A percentile compares a stretch with the other conserved stretches of the same genome.
Evolutionary conservation across 1,140 invertebrate genomes (phyloP).

Genomic region (Caligus rogercresseyi): DNA sequence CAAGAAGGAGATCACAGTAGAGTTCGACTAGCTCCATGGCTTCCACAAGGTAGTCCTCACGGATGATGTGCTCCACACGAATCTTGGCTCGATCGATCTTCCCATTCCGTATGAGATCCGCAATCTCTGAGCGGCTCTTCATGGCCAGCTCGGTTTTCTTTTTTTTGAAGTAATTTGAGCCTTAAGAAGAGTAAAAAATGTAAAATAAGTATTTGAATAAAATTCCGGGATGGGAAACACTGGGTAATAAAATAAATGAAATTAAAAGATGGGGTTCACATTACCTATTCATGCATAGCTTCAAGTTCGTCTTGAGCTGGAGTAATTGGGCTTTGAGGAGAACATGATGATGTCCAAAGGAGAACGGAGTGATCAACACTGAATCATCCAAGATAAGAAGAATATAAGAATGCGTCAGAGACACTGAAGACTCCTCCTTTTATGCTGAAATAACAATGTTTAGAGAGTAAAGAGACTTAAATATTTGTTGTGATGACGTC

Average conservation of each 20-base stretch:
- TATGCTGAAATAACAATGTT: too few species aligned
- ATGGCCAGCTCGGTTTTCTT: conserved; percentile 92
- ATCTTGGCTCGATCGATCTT: conserved; percentile 80
- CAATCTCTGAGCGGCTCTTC: conserved; percentile 92
- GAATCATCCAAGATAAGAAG: too few species aligned
- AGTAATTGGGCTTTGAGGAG: conserved; percentile 67
- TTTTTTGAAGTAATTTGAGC: conserved; percentile 84
- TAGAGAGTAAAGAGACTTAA: too few species aligned
- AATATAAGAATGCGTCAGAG: too few species aligned
- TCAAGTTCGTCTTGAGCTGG: conserved; percentile 91
- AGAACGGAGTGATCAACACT: background rate
- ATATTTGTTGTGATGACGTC: too few species aligned
- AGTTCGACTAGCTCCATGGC: conserved; percentile 98
- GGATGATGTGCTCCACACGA: conserved; percentile 91
- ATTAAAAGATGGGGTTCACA: conserved; percentile 62
- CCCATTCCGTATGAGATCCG: conserved; percentile 72
- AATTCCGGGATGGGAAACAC: background rate
- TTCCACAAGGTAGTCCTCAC: conserved; percentile 97
- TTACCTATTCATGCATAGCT: conserved; percentile 41
- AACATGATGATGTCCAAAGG: conserved; percentile 46
- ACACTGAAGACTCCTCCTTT: too few species aligned
- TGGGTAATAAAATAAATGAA: background rate
- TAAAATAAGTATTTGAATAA: background rate
- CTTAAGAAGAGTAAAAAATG: conserved; percentile 28
- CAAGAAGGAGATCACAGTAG: conserved; percentile 95